Evolutionary conservation across 2,888 invertebrate genomes (phyloP), one percentile per base, ranked within the genome.

Genomic region (Watsonalla binaria): DNA sequence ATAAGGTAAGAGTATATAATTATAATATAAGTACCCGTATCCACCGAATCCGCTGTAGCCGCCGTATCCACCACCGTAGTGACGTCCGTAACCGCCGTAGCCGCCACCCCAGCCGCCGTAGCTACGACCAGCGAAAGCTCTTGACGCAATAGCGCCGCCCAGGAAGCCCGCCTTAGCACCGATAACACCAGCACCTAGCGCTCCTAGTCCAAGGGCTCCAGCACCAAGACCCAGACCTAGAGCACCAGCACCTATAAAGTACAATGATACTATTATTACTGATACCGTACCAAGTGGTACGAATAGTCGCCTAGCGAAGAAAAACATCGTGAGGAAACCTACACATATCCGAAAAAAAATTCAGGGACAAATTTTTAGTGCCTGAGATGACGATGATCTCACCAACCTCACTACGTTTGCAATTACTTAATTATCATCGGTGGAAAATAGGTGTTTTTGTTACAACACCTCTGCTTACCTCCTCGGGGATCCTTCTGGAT

Each of bases 131-230:
- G 60, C 56, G 15, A 80, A 59, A 1, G 78, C 77, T 5, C 68
- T 54, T n/a, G 81, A 72, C 2, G 78, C 86, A 6, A 88, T 39
- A 0, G 83, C 86, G 0, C 89, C 89, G 0, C 89, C 89, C 13
- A 90, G 50, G 13, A 87, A 65, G 5, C 89, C 89, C 37, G 81
- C 82, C 54, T 80, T 81, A 59, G 79, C 83, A 2, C 85, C 85
- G 9, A 86, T 48, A 0, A 80, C 65, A 45, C 86, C 87, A 5
- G 84, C 85, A 1, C 87, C 87, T 5, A 88, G 57, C 0, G 80
- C 56, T 11, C 84, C 85, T 6, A 77, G 83, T 9, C 82, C 85
- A 4, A 84, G 57, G 0, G 72, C 70, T 0, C 80, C 82, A 0
- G 73, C 76, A 5, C 83, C 78, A 2, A 70, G 68, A 11, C 79